Percentiles rank a stretch among this genome's conserved stretches.
Evolutionary conservation across 2,888 invertebrate genomes (phyloP).

Genomic region (Timandra comae): DNA sequence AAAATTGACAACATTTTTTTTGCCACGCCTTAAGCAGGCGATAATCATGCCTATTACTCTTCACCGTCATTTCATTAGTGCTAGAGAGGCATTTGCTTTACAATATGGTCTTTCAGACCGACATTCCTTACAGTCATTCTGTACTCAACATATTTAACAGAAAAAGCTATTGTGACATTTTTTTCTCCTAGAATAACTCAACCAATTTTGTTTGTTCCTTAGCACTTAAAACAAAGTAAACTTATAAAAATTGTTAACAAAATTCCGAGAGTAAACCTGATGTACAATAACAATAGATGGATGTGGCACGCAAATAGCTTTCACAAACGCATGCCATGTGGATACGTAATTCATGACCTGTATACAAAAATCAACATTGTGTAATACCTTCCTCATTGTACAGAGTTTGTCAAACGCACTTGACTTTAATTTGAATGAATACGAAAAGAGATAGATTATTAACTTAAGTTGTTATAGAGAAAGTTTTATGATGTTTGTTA

Average conservation of each 20-base stretch:
- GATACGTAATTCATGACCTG: slow-evolving; percentile 34
- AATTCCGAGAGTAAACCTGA: slow-evolving; percentile 13
- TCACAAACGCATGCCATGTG: slow-evolving; percentile 31
- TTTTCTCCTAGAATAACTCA: no score
- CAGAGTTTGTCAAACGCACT: slow-evolving; percentile 5
- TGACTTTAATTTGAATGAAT: slow-evolving; percentile 14
- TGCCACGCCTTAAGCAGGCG: no score
- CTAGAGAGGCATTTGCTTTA: no score
- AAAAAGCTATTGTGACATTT: no score
- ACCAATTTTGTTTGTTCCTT: no score
- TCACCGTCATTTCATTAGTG: no score
- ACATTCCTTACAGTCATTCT: no score
- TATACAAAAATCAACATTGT: slow-evolving; percentile 34
- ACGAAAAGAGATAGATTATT: slow-evolving; percentile 9
- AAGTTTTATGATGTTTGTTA: slow-evolving; percentile 13
- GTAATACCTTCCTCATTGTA: slow-evolving; percentile 23
- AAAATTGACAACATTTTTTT: no score
- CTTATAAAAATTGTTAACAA: background rate
- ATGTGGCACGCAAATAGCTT: slow-evolving; percentile 32
- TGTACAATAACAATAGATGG: slow-evolving; percentile 35
- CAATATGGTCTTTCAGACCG: no score
- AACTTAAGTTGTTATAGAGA: slow-evolving; percentile 15
- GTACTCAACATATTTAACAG: no score
- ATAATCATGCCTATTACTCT: no score
- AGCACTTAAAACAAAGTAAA: no score